Conservation (phyloP, 2,888 invertebrate genomes). For the Eumerus sabulonum region DNA sequence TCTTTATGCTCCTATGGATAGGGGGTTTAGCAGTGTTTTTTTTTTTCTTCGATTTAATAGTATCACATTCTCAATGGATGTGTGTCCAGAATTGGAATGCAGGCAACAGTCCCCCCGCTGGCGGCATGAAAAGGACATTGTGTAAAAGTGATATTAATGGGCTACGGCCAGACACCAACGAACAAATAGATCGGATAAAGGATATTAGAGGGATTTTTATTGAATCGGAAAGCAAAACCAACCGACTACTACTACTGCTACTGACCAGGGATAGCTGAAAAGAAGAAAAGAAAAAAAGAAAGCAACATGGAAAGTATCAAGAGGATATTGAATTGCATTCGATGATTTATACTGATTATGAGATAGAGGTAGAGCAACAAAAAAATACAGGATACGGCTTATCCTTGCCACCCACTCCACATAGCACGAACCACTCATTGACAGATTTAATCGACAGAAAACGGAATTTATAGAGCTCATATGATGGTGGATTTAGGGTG, state of each 20-base stretch:
- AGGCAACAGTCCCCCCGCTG: constrained; percentile 1
- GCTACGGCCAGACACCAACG: constrained; percentile 60
- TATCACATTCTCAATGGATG: constrained; percentile 3
- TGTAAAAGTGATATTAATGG: constrained; percentile 61
- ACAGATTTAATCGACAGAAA: constrained; percentile 36
- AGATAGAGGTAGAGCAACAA: constrained; percentile 25
- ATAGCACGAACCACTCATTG: constrained; percentile 13
- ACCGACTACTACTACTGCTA: constrained; percentile 6
- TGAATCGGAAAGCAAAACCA: constrained; percentile 56
- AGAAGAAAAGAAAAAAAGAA: not conserved
- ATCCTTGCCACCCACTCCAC: not conserved
- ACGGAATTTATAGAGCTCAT: constrained; percentile 24
- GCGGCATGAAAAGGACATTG: constrained; percentile 11
- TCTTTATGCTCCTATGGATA: not conserved
- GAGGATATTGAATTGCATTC: constrained; percentile 54
- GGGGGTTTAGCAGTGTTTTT: too few relatives aligned
- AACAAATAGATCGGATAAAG: constrained; percentile 61
- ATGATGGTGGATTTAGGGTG: not conserved
- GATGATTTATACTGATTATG: constrained; percentile 60
- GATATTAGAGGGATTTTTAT: constrained; percentile 61
- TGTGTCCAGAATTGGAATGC: not conserved
- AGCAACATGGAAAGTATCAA: not conserved
- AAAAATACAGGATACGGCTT: too few relatives aligned
- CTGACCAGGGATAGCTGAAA: not conserved
- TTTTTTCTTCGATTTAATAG: constrained; percentile 21